A percentile compares a stretch with the other conserved stretches of the same genome.
These are phyloP conservation scores for Strigamia crassipes DNA, from an alignment of 2,888 invertebrate genomes.

Conservation along the genomic window DNA sequence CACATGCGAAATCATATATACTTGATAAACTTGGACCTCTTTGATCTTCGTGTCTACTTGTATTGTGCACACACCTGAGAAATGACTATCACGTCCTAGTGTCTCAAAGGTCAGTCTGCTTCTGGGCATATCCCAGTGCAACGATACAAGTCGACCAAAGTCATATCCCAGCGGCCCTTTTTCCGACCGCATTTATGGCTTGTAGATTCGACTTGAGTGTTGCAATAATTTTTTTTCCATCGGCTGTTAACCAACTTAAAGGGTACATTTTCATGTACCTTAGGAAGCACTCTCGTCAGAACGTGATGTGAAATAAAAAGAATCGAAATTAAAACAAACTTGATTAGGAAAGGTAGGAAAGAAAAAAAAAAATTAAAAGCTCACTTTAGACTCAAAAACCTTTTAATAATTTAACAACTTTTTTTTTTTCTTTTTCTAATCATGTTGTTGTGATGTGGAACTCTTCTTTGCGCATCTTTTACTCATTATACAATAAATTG, in stretches of 20 bases:
- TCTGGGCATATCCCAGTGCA: slow-evolving; percentile 21
- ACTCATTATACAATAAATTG: slow-evolving; percentile 25
- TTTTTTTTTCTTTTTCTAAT: neutral
- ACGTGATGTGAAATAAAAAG: neutral
- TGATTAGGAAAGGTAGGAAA: neutral
- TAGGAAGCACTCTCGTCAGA: slow-evolving; percentile 10
- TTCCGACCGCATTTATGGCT: neutral
- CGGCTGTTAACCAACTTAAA: slow-evolving; percentile 27
- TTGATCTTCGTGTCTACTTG: neutral
- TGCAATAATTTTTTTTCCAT: slow-evolving; percentile 23
- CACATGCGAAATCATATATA: slow-evolving; percentile 5
- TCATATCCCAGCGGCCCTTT: neutral
- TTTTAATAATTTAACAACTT: slow-evolving; percentile 7
- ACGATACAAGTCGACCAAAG: slow-evolving; percentile 5
- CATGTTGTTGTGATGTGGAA: neutral
- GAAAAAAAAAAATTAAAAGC: neutral
- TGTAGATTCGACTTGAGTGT: neutral
- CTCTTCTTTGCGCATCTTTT: slow-evolving; percentile 4
- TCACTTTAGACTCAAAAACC: neutral
- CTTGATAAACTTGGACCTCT: slow-evolving; percentile 15
- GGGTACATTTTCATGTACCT: slow-evolving; percentile 15
- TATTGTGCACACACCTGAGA: slow-evolving; percentile 8
- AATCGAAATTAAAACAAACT: neutral
- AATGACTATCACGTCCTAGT: slow-evolving; percentile 15
- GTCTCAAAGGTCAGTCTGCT: slow-evolving; percentile 18